Percentiles rank a stretch among this genome's conserved stretches.
Conservation (phyloP, 35 echinoderm and acorn worm species). For the Nesometra sesokonis region DNA sequence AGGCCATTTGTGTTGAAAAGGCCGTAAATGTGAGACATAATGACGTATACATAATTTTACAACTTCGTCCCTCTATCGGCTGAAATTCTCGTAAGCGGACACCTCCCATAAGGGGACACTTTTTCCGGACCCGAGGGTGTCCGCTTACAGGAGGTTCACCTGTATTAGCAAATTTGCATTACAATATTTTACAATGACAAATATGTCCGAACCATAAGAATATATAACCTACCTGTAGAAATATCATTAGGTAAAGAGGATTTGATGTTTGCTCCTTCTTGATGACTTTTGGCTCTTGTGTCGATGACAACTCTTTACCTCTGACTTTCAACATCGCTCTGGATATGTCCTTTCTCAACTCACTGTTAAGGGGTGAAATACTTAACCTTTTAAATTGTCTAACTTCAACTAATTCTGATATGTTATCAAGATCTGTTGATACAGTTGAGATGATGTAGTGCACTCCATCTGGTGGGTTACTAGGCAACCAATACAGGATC, state of each 20-base stretch:
- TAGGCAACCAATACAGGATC: constrained; percentile 57
- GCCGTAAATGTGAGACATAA: too few relatives aligned
- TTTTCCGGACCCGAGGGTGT: too few relatives aligned
- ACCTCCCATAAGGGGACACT: too few relatives aligned
- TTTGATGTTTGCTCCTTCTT: constrained; percentile 35
- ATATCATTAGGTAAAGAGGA: constrained; percentile 51
- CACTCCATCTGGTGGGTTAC: not conserved
- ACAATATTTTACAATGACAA: too few relatives aligned
- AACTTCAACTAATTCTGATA: constrained; percentile 26
- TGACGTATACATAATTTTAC: too few relatives aligned
- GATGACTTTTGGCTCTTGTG: constrained; percentile 35
- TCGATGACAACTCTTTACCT: constrained; percentile 50
- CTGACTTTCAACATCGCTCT: constrained; percentile 48
- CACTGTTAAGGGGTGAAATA: constrained; percentile 19
- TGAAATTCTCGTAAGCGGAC: too few relatives aligned
- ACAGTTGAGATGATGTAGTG: constrained; percentile 24
- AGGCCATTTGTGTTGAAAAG: too few relatives aligned
- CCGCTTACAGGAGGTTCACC: too few relatives aligned
- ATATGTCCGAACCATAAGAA: not conserved
- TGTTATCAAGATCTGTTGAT: constrained; percentile 18
- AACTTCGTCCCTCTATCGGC: too few relatives aligned
- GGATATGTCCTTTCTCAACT: constrained; percentile 19
- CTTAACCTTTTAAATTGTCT: constrained; percentile 16
- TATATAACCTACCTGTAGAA: constrained; percentile 42
- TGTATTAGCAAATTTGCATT: too few relatives aligned